These are phyloP conservation scores for Bradypodion pumilum DNA, from an alignment of 2,797 vertebrate genomes.

Conservation along the genomic window DNA sequence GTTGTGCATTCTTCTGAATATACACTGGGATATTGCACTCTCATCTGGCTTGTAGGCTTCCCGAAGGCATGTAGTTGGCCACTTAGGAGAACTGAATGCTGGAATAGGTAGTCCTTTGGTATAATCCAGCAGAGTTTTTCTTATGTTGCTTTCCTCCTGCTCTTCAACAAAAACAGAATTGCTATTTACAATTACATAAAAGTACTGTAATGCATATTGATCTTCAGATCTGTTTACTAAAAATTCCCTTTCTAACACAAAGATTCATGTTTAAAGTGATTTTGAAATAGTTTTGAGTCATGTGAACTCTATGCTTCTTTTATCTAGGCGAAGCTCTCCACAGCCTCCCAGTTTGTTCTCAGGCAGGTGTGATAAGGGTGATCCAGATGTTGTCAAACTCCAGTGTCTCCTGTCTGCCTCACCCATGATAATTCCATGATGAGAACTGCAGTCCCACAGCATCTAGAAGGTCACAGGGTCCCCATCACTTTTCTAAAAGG, in stretches of 20 bases:
- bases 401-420: neutral
- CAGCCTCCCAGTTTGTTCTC: neutral
- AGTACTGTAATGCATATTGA: neutral
- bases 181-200: neutral
- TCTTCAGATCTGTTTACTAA: neutral
- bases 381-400: neutral
- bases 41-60: no score
- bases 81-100: neutral
- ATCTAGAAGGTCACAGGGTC: neutral
- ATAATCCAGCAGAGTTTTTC: neutral
- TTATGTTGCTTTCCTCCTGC: no score
- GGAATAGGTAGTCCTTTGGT: neutral
- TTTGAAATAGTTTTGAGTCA: neutral
- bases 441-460: neutral
- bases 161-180: neutral
- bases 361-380: neutral
- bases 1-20: neutral
- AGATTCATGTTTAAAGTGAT: neutral
- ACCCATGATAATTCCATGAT: neutral
- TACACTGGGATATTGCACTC: no score
- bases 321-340: no score
- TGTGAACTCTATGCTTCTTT: no score
- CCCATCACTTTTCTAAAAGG: neutral
- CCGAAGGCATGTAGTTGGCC: no score
- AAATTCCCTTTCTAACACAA: neutral